These are phyloP conservation scores for Chrysotoxum bicinctum DNA, from an alignment of 2,888 invertebrate species.

Conservation along the genomic window DNA sequence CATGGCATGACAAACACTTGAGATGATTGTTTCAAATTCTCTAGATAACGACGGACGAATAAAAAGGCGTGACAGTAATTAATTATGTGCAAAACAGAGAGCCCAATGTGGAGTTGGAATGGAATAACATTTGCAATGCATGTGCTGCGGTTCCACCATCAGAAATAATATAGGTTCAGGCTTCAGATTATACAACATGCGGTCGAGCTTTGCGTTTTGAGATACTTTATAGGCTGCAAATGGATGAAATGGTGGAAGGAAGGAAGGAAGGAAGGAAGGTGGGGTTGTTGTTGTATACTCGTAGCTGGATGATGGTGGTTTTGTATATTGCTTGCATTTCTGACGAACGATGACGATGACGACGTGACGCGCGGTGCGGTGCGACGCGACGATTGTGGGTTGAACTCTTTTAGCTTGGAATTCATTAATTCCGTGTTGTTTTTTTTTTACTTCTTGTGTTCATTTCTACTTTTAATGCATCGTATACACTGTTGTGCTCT, in stretches of 20 bases:
- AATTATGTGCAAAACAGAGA: conserved; percentile 78
- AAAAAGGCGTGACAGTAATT: conserved; percentile 82
- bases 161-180: conserved; percentile 6
- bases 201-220: conserved; percentile 34
- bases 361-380: neutral
- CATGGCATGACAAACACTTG: conserved; percentile 75
- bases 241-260: neutral
- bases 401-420: conserved; percentile 55
- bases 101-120: conserved; percentile 45
- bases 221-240: conserved; percentile 7
- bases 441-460: neutral
- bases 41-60: conserved; percentile 75
- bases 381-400: conserved; percentile 34
- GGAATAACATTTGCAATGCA: conserved; percentile 69
- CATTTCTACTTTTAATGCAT: conserved; percentile 21
- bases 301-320: neutral
- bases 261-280: conserved; percentile 24
- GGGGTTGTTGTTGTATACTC: neutral
- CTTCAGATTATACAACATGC: conserved; percentile 25
- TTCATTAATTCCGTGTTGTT: conserved; percentile 24
- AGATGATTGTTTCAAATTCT: conserved; percentile 80
- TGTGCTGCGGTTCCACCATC: conserved; percentile 46
- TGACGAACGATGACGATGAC: conserved; percentile 13
- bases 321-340: conserved; percentile 21
- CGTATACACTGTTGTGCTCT: conserved; percentile 14